These are phyloP conservation scores for Pedetes capensis DNA, from an alignment of 2,113 vertebrate genomes.

Conservation along the genomic window DNA sequence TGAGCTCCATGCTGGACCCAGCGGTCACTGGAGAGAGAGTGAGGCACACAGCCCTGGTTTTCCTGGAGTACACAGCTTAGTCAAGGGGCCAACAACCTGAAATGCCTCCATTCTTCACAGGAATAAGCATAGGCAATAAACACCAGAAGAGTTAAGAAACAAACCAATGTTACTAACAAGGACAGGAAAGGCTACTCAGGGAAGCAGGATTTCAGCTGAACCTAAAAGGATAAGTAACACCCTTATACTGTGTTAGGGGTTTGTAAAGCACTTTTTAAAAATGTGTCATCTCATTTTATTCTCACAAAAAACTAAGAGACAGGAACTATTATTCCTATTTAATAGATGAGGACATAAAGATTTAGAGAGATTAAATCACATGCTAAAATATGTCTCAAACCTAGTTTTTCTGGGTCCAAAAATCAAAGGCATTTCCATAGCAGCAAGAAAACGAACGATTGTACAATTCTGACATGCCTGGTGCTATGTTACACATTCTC, in stretches of 20 bases:
- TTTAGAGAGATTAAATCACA: background rate
- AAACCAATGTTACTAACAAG: background rate
- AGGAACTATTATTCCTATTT: background rate
- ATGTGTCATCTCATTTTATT: background rate
- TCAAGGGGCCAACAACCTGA: background rate
- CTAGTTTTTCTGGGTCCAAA: background rate
- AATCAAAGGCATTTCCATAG: background rate
- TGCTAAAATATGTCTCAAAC: constrained; percentile 2
- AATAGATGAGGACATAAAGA: background rate
- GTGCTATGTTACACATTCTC: background rate
- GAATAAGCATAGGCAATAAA: background rate
- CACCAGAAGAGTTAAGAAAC: background rate
- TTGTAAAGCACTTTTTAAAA: background rate
- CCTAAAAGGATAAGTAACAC: background rate
- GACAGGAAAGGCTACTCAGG: background rate
- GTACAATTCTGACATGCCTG: background rate
- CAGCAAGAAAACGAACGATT: background rate
- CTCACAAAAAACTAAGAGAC: background rate
- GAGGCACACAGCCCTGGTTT: background rate
- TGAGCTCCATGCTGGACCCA: background rate
- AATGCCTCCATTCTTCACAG: background rate
- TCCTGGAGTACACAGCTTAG: background rate
- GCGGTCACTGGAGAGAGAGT: background rate
- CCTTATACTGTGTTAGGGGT: background rate
- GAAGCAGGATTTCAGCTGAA: background rate